Conservation (phyloP, 2,888 invertebrate species). For the Ctenicera cuprea region DNA sequence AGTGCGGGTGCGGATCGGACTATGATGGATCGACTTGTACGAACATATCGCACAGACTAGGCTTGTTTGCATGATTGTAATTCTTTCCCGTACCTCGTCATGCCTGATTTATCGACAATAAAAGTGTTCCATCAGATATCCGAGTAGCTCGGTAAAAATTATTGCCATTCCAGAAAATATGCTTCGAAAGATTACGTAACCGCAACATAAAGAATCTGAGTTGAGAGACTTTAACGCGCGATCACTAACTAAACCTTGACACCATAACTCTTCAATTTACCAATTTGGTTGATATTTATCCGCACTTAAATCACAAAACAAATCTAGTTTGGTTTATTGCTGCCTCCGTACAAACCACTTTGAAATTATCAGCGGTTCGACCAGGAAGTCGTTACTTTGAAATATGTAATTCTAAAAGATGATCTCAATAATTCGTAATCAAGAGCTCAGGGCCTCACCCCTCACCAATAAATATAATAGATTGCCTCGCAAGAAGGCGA, state of each 20-base stretch:
- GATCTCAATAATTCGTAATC: constrained; percentile 42
- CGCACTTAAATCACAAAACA: neutral
- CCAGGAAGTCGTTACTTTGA: constrained; percentile 38
- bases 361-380: neutral
- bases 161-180: constrained; percentile 16
- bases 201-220: neutral
- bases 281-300: neutral
- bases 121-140: constrained; percentile 30
- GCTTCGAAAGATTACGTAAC: neutral
- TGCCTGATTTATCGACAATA: constrained; percentile 31
- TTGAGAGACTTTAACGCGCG: constrained; percentile 14
- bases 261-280: constrained; percentile 4
- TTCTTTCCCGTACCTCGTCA: constrained; percentile 30
- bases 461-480: constrained; percentile 33
- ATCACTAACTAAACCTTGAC: neutral
- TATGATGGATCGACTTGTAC: constrained; percentile 45
- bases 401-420: constrained; percentile 35
- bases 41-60: constrained; percentile 40
- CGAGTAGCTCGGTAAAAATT: constrained; percentile 7
- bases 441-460: constrained; percentile 31
- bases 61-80: constrained; percentile 37
- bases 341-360: neutral
- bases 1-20: constrained; percentile 53
- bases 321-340: constrained; percentile 3
- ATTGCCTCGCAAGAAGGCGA: constrained; percentile 17